Conservation (phyloP, 2,888 invertebrate species). For the Hesperia comma region DNA sequence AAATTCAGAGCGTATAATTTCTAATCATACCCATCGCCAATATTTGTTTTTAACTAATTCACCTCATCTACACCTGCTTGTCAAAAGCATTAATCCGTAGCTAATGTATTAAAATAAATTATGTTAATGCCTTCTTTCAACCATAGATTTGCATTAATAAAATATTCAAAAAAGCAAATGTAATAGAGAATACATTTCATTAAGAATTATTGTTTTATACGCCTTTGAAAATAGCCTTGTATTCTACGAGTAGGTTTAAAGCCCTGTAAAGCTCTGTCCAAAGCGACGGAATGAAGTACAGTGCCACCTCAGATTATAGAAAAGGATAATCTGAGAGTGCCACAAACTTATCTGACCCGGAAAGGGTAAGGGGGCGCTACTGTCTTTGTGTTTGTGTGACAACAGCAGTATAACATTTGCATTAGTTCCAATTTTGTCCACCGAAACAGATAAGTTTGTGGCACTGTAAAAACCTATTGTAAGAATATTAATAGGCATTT, state of each 20-base stretch:
- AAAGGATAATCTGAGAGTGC: too few relatives aligned
- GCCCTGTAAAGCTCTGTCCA: neutral
- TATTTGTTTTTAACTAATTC: slow-evolving; percentile 26
- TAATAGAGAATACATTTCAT: neutral
- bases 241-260: neutral
- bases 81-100: slow-evolving; percentile 6
- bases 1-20: slow-evolving; percentile 40
- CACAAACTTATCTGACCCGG: too few relatives aligned
- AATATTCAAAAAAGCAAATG: slow-evolving; percentile 5
- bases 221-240: neutral
- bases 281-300: too few relatives aligned
- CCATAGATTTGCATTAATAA: slow-evolving; percentile 5
- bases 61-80: slow-evolving; percentile 26
- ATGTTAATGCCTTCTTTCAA: slow-evolving; percentile 10
- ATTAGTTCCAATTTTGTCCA: too few relatives aligned
- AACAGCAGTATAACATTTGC: too few relatives aligned
- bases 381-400: too few relatives aligned
- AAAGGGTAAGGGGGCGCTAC: too few relatives aligned
- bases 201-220: slow-evolving; percentile 5
- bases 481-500: too few relatives aligned
- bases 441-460: too few relatives aligned
- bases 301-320: too few relatives aligned
- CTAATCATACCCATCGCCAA: slow-evolving; percentile 31
- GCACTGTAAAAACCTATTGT: too few relatives aligned
- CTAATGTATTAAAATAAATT: slow-evolving; percentile 21